Percentiles rank a stretch among this genome's conserved stretches.
Conservation (phyloP, 2,113 vertebrate species). For the Tamias sibiricus region DNA sequence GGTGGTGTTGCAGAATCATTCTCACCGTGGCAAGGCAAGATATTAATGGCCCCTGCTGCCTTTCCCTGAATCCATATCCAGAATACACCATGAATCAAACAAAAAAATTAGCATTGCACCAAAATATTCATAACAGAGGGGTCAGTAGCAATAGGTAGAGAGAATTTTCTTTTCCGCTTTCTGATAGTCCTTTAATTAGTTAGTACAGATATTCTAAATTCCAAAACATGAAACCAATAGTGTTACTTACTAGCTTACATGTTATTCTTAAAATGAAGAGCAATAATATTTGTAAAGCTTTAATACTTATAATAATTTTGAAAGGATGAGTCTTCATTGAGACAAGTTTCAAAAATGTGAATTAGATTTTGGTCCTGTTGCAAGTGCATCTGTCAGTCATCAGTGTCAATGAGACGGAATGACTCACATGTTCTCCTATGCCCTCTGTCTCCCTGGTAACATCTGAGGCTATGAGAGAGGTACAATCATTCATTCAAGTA, state of each 20-base stretch:
- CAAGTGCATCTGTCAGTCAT: neutral
- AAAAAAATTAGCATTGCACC: neutral
- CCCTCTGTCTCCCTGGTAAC: neutral
- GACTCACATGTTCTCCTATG: accelerated
- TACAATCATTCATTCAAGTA: neutral
- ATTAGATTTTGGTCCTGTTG: slow-evolving; percentile 13
- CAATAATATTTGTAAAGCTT: neutral
- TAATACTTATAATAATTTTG: slow-evolving; percentile 17
- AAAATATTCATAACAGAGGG: slow-evolving; percentile 29
- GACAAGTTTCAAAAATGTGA: neutral
- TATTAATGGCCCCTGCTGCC: slow-evolving; percentile 57
- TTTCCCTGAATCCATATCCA: slow-evolving; percentile 30
- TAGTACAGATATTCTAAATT: neutral
- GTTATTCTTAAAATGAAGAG: slow-evolving; percentile 1
- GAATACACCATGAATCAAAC: slow-evolving; percentile 53
- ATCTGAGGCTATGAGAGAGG: neutral
- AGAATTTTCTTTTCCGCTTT: neutral
- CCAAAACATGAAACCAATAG: neutral
- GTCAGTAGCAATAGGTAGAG: neutral
- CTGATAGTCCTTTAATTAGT: neutral
- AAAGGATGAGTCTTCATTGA: neutral
- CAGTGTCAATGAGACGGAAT: neutral
- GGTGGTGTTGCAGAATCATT: neutral
- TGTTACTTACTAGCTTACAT: neutral
- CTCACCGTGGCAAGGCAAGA: slow-evolving; percentile 58